Evolutionary conservation across 2,888 invertebrate species (phyloP), one percentile per base, ranked within the genome.

Genomic region (Nymphalis polychloros): DNA sequence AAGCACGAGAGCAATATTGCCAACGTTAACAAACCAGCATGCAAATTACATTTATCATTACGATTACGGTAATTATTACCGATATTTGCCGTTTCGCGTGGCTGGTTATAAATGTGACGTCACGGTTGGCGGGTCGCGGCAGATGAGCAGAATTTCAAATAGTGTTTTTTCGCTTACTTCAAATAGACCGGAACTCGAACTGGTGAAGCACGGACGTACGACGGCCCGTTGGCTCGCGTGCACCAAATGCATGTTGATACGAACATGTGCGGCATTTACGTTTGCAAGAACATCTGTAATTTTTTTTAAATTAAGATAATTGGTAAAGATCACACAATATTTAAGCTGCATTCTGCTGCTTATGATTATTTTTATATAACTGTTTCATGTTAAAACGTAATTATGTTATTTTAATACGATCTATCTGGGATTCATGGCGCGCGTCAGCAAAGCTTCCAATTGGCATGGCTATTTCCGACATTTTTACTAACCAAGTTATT

Each of bases 161-260:
- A 64, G 63, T 52, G 23, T 59, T 77, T 77, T 77, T 77, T 73
- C 64, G 65, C 72, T 62, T 27, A 19, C 62, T 67, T 66, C 77
- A 79, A 80, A 80, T 79, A 80, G 79, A 80, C 79, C 79, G 79
- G 75, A 79, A 78, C 79, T 70, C 52, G 62, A 73, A 64, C 71
- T 73, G 75, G 68, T 74, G 75, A 69, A 66, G 78, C 75, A 72
- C 73, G 71, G 74, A 71, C 64, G 64, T 71, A 55, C 72, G 67
- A 62, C 35, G 62, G 71, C 76, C 73, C 72, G 70, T 73, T 70
- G 67, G 47, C 60, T 69, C 49, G 47, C 63, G 60, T 59, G 64
- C 57, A 61, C 59, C 55, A 59, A 52, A 47, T 63, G 66, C 53
- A 63, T 60, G 47, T 23, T 23, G 59, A 60, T 60, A 60, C 13